A percentile compares a stretch with the other conserved stretches of the same genome.
phyloP scores from a whole-genome alignment of 2,888 invertebrate genomes.

The Branchinecta sandiegonensis region DNA sequence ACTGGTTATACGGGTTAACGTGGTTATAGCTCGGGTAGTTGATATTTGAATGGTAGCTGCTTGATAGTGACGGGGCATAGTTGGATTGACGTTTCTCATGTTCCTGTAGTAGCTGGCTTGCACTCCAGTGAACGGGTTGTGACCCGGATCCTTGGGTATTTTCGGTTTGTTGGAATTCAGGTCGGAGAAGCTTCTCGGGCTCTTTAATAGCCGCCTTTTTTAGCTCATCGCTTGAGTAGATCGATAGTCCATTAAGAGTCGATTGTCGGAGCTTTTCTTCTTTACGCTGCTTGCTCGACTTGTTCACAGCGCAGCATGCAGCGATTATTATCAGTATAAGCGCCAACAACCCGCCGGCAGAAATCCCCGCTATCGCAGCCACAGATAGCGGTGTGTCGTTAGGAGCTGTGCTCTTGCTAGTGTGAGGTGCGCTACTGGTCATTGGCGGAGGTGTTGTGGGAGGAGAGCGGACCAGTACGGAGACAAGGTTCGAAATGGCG shows the following conservation, averaged over 20 bases:
- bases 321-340: not conserved
- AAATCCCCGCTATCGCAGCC: constrained; percentile 2
- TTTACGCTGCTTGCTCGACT: constrained; percentile 1
- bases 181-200: not conserved
- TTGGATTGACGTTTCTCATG: constrained; percentile 44
- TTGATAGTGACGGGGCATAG: constrained; percentile 28
- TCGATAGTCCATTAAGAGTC: not conserved
- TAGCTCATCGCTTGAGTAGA: not conserved
- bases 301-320: constrained; percentile 7
- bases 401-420: not conserved
- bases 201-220: constrained; percentile 4
- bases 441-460: constrained; percentile 39
- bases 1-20: constrained; percentile 15
- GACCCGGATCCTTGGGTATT: not conserved
- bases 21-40: constrained; percentile 18
- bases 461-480: constrained; percentile 40
- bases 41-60: constrained; percentile 24
- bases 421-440: not conserved
- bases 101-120: constrained; percentile 44
- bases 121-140: constrained; percentile 43
- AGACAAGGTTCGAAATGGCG: constrained; percentile 40
- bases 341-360: not conserved
- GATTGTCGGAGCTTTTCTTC: not conserved
- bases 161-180: not conserved
- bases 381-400: not conserved